These are phyloP conservation scores for Cathartes aura DNA, from an alignment of 2,113 vertebrate species.

Conservation along the genomic window DNA sequence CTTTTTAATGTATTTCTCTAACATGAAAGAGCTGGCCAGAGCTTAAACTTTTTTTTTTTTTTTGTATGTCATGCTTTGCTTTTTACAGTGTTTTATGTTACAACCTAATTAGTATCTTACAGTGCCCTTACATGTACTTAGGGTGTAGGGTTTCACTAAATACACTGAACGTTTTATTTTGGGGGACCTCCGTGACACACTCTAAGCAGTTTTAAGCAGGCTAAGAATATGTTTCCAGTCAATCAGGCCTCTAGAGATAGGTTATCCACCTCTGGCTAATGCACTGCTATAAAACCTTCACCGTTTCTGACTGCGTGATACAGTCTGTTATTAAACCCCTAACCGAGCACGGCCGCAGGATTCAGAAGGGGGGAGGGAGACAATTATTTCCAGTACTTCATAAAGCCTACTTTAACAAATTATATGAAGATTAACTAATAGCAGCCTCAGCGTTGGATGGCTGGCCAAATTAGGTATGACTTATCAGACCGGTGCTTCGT, in stretches of 20 bases:
- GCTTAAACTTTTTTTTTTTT: neutral
- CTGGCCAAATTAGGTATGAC: constrained; percentile 44
- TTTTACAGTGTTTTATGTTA: constrained; percentile 74
- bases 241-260: constrained; percentile 53
- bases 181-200: constrained; percentile 45
- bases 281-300: constrained; percentile 47
- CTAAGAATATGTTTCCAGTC: constrained; percentile 60
- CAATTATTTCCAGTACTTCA: constrained; percentile 53
- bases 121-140: constrained; percentile 65
- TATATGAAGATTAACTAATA: constrained; percentile 49
- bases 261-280: constrained; percentile 59
- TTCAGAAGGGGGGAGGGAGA: neutral
- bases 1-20: constrained; percentile 52
- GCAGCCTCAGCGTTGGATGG: neutral
- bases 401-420: constrained; percentile 53
- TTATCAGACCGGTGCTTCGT: neutral
- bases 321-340: constrained; percentile 50
- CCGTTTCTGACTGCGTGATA: neutral
- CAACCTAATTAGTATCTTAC: constrained; percentile 65
- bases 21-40: constrained; percentile 53
- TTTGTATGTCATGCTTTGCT: constrained; percentile 43
- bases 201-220: constrained; percentile 55
- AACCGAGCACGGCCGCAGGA: neutral
- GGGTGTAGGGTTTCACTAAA: constrained; percentile 57
- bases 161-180: constrained; percentile 57